Percentiles rank a stretch among this genome's conserved stretches.
Conservation (phyloP, 2,113 vertebrate genomes). For the Bucco capensis region DNA sequence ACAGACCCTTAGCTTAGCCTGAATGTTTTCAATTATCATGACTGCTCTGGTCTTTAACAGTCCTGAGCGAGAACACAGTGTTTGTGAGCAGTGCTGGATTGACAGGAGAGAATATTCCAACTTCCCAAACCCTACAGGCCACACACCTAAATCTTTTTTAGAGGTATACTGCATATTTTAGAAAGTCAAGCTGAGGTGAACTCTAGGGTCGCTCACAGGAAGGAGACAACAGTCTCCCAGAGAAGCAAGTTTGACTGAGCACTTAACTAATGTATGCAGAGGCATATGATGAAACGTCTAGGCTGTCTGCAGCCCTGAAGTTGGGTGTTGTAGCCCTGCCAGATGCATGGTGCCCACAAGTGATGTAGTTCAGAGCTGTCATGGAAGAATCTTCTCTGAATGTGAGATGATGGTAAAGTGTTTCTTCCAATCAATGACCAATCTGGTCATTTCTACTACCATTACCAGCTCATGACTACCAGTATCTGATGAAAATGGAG, state of each 20-base stretch:
- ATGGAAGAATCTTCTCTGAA: not conserved
- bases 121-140: not conserved
- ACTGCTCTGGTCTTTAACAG: not conserved
- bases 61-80: not conserved
- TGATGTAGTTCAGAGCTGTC: not conserved
- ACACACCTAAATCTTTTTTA: not conserved
- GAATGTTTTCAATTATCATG: constrained; percentile 33
- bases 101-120: not conserved
- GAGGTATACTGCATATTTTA: not conserved
- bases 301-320: not conserved
- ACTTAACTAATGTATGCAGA: not conserved
- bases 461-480: not conserved
- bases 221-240: not conserved
- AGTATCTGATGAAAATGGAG: not conserved
- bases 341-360: not conserved
- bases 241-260: not conserved
- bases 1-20: not conserved
- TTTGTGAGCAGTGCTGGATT: not conserved
- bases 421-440: too few species aligned
- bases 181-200: not conserved
- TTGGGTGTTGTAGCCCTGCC: not conserved
- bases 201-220: not conserved
- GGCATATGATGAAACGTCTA: not conserved
- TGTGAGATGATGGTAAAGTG: not conserved
- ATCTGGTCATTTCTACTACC: not conserved